These are phyloP conservation scores for Caenorhabditis sinica DNA, from an alignment of 2,888 invertebrate genomes.

Conservation along the genomic window DNA sequence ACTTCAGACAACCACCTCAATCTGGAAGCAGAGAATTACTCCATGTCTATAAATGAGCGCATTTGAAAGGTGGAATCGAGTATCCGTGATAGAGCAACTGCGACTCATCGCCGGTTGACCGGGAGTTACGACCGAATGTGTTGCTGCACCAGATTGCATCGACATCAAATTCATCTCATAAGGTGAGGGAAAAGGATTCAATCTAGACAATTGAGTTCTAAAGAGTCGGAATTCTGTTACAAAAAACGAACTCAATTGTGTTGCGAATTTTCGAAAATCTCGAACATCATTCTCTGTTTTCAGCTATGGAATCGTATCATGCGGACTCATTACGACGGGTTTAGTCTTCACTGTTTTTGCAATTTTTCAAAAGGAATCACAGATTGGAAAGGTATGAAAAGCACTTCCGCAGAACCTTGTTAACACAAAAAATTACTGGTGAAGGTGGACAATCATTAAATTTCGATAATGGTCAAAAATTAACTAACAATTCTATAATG, in stretches of 20 bases:
- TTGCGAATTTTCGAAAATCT: conserved; percentile 1
- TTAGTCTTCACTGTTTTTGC: conserved; percentile 84
- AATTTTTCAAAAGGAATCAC: conserved; percentile 83
- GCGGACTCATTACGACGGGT: conserved; percentile 82
- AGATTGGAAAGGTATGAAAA: conserved; percentile 80
- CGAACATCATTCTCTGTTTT: conserved; percentile 57
- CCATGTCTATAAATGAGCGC: conserved; percentile 59
- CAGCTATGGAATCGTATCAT: conserved; percentile 83
- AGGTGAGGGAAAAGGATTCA: conserved; percentile 75
- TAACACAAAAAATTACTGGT: no score
- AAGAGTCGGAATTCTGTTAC: neutral
- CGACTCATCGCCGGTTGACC: conserved; percentile 49
- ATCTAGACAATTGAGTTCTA: conserved; percentile 28
- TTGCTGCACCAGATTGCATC: conserved; percentile 80
- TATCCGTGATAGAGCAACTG: conserved; percentile 37
- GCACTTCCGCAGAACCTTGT: neutral
- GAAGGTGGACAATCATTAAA: no score
- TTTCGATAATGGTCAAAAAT: no score
- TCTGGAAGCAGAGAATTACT: neutral
- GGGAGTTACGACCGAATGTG: conserved; percentile 61
- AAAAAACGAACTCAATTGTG: conserved; percentile 37
- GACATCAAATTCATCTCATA: conserved; percentile 83
- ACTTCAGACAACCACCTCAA: neutral
- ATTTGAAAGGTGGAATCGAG: conserved; percentile 18
- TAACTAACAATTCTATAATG: no score